Evolutionary conservation across 2,888 invertebrate species (phyloP), one percentile per base, ranked within the genome.

Genomic region (Galerucella pusilla): DNA sequence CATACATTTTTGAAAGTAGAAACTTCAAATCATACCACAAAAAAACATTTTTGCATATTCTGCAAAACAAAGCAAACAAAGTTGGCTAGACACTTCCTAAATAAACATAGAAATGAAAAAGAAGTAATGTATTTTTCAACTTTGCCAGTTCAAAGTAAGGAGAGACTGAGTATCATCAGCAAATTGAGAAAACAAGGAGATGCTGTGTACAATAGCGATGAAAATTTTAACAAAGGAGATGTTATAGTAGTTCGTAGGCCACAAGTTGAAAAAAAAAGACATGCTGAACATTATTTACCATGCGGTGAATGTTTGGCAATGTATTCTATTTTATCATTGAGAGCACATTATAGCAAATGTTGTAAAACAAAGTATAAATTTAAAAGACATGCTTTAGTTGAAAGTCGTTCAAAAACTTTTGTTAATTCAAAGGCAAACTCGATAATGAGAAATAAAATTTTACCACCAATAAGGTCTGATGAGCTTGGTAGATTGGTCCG

Each of bases 271-370:
- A 65, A 66, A 66, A 59, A 71, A 45, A 49, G 59, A 64, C 65
- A 54, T 46, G 66, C 66, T 66, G 45, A 71, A 12, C 66, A 71
- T 25, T 71, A 59, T 46, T 20, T 54, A 49, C 71, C 71, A 28
- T 71, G 71, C 59, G 66, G 65, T 59, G 25, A 71, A 7, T 71
- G 71, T 59, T 42, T 5, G n/a, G 71, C 59, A 35, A 71, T 71
- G 71, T 65, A 71, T 71, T 71, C 71, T 12, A 57, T 45, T 20
- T 66, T 71, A 46, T 66, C 66, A 25, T 64, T 71, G 57, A 66
- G 42, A 46, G 45, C 65, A 20, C 66, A 71, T 59, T 71, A 71
- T 46, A n/a, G 46, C 42, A 71, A 54, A 42, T 71, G 72, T 66
- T 20, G 42, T 46, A 66, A 66, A 45, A 65, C 28, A n/a, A 72